Base-by-base conservation (phyloP, 2,888 invertebrate genomes). In the Psylliodes chrysocephalus region DNA sequence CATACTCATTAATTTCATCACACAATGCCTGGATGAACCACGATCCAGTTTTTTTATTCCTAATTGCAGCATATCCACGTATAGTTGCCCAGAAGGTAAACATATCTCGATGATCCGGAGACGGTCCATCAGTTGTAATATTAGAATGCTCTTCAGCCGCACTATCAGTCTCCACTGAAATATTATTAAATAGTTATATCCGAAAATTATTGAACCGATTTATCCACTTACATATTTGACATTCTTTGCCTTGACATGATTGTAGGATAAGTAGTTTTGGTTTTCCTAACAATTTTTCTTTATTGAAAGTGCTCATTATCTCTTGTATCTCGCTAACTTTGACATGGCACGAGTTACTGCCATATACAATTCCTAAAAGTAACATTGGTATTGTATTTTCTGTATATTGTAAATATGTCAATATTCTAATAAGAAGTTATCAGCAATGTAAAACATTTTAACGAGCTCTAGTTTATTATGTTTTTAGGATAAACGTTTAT, bases 191-290 rank as follows among this genome's bases (percentile, higher is more conserved):
- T n/a, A n/a, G n/a, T n/a, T n/a, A n/a, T n/a, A n/a, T n/a, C n/a
- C n/a, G n/a, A n/a, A n/a, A n/a, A n/a, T n/a, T n/a, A n/a, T n/a
- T n/a, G n/a, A n/a, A n/a, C n/a, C n/a, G n/a, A 22, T 22, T 22
- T 22, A 1, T 49, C n/a, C 30, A 51, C 64, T 66, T 74, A 80
- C 78, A 42, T 72, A 70, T 71, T 68, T 77, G 78, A 35, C 77
- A 77, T 38, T 71, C 60, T 1, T 68, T 74, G 25, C 85, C 86
- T 75, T 88, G 88, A 64, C 88, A 88, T 0, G 87, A 85, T 76
- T 88, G 88, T 38, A 88, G 80, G 49, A 88, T 83, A 0, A 88
- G 74, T 55, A 88, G 73, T 79, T 88, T 88, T 10, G 86, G 85
- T 72, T 86, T 86, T 1, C 82, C 79, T 1, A 74, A 67, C 15